These are phyloP conservation scores for Heliconius ethilla DNA, from an alignment of 2,888 invertebrate species.

Conservation along the genomic window DNA sequence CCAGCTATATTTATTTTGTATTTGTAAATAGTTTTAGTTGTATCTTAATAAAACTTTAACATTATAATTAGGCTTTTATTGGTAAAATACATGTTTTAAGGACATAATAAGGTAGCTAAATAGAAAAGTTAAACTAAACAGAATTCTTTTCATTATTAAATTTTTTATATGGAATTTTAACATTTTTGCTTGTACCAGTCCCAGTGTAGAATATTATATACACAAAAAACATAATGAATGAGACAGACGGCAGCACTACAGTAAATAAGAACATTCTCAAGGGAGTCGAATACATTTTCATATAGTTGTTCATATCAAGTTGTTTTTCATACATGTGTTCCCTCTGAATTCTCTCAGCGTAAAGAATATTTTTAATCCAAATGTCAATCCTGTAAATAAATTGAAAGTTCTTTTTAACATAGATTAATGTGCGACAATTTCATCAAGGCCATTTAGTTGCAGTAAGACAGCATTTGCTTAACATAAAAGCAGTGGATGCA, in stretches of 20 bases:
- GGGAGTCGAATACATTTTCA: slow-evolving; percentile 41
- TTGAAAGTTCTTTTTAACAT: not conserved
- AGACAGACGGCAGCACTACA: slow-evolving; percentile 43
- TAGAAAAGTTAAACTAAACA: slow-evolving; percentile 9
- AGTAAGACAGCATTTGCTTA: no score
- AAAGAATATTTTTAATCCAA: slow-evolving; percentile 37
- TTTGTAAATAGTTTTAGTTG: slow-evolving; percentile 4
- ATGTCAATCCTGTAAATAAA: slow-evolving; percentile 35
- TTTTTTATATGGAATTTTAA: slow-evolving; percentile 39
- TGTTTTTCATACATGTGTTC: slow-evolving; percentile 11
- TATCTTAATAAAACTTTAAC: slow-evolving; percentile 18
- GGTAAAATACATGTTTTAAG: not conserved
- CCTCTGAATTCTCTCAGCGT: not conserved
- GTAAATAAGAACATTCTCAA: slow-evolving; percentile 43
- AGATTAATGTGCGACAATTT: not conserved
- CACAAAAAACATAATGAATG: slow-evolving; percentile 45
- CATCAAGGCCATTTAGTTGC: no score
- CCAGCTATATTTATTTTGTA: no score
- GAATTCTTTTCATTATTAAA: slow-evolving; percentile 37
- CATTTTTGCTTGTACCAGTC: slow-evolving; percentile 37
- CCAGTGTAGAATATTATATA: slow-evolving; percentile 46
- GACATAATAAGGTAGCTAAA: not conserved
- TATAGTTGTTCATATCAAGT: slow-evolving; percentile 15
- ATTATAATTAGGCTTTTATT: slow-evolving; percentile 14
- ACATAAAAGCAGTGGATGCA: no score